Evolutionary conservation across 2,797 vertebrate genomes (phyloP).

Genomic region (Ctenopoma kingsleyae): DNA sequence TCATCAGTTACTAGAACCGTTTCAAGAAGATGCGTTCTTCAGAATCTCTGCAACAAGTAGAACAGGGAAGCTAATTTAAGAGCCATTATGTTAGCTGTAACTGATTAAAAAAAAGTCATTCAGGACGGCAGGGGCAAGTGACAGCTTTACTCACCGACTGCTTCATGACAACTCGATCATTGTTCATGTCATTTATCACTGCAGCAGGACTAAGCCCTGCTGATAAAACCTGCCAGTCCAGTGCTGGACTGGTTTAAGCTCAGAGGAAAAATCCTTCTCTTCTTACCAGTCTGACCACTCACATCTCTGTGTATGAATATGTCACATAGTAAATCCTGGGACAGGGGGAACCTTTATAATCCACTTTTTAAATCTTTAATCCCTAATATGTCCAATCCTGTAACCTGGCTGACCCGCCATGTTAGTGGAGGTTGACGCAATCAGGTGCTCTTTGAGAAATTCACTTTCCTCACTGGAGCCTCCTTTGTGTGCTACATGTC

Average conservation of each 20-base stretch:
- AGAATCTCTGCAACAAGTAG: no score
- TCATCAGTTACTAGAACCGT: neutral
- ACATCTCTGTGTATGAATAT: conserved; percentile 70
- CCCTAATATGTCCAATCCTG: conserved; percentile 73
- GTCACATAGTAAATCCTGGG: conserved; percentile 65
- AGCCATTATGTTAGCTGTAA: conserved; percentile 29
- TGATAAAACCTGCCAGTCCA: conserved; percentile 58
- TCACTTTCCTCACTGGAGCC: conserved; percentile 36
- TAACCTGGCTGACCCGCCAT: conserved; percentile 70
- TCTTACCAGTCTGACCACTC: conserved; percentile 73
- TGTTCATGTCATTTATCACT: conserved; percentile 57
- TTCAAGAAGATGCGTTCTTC: neutral
- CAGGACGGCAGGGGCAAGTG: conserved; percentile 28
- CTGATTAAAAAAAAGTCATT: conserved; percentile 18
- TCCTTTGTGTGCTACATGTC: conserved; percentile 36
- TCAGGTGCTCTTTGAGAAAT: conserved; percentile 55
- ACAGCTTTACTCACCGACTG: conserved; percentile 40
- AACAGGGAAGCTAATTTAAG: conserved; percentile 21
- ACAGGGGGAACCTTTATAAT: conserved; percentile 61
- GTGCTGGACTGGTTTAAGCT: conserved; percentile 58
- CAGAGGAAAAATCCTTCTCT: conserved; percentile 51
- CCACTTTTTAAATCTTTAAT: conserved; percentile 75
- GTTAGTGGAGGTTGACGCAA: conserved; percentile 63
- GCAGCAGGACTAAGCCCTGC: conserved; percentile 50
- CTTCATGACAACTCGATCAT: conserved; percentile 61